Evolutionary conservation across 2,888 invertebrate species (phyloP).

Genomic region (Lomographa bimaculata): DNA sequence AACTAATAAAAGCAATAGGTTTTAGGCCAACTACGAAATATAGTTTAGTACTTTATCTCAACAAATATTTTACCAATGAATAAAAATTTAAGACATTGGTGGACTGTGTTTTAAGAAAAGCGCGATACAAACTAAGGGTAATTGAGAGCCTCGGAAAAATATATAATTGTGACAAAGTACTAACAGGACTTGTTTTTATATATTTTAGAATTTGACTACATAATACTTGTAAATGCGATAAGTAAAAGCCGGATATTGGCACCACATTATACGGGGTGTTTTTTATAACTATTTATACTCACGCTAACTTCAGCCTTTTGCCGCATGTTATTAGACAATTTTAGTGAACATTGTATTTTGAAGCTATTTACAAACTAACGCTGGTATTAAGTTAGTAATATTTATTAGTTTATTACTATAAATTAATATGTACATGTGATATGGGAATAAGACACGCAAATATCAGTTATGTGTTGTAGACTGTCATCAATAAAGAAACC

Average conservation of each 20-base stretch:
- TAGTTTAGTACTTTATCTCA: constrained; percentile 5
- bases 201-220: not conserved
- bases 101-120: too few species aligned
- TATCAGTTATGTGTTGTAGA: too few species aligned
- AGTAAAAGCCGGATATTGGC: constrained; percentile 27
- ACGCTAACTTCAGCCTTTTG: constrained; percentile 89
- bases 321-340: constrained; percentile 76
- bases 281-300: constrained; percentile 75
- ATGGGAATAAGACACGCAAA: too few species aligned
- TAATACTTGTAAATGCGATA: constrained; percentile 23
- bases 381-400: too few species aligned
- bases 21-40: constrained; percentile 8
- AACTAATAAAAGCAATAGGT: constrained; percentile 8
- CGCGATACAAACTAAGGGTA: too few species aligned
- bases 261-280: constrained; percentile 23
- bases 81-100: too few species aligned
- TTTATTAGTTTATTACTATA: too few species aligned
- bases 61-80: constrained; percentile 1
- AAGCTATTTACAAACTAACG: constrained; percentile 69
- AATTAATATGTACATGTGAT: too few species aligned
- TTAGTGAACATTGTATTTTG: constrained; percentile 55
- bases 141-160: too few species aligned
- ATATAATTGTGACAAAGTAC: constrained; percentile 12
- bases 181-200: constrained; percentile 1
- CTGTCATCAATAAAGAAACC: too few species aligned